These are phyloP conservation scores for Prionace glauca DNA, from an alignment of 2,797 vertebrate species.

Conservation along the genomic window DNA sequence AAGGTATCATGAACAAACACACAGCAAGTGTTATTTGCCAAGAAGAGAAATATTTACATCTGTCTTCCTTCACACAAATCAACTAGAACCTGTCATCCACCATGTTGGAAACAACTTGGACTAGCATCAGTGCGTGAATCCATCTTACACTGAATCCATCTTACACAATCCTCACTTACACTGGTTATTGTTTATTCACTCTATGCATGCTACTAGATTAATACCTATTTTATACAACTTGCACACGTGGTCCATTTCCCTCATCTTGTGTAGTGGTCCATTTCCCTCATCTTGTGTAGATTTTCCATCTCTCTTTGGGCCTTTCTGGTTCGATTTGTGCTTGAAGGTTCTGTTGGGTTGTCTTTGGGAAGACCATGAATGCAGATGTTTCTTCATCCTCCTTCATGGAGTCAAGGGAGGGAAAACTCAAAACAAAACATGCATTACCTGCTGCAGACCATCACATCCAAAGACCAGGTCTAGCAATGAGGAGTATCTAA, in stretches of 20 bases:
- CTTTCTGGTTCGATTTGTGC: neutral
- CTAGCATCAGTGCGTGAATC: neutral
- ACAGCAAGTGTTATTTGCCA: neutral
- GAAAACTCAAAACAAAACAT: neutral
- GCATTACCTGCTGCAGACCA: neutral
- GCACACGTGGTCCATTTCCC: neutral
- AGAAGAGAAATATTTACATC: conserved; percentile 13
- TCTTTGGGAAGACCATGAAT: neutral
- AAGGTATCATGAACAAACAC: neutral
- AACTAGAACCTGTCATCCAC: neutral
- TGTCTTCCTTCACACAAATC: neutral
- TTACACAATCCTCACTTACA: neutral
- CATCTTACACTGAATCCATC: too few relatives aligned
- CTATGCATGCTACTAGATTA: neutral
- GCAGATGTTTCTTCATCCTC: neutral
- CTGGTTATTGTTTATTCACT: neutral
- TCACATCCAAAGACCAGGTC: too few relatives aligned
- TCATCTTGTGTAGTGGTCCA: neutral
- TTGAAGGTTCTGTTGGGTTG: neutral
- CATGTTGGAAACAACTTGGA: neutral
- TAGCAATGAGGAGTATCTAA: too few relatives aligned
- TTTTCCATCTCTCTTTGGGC: neutral
- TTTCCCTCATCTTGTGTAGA: neutral
- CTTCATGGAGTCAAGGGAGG: neutral
- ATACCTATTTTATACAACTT: neutral